Conservation (phyloP, 2,113 vertebrate genomes). For the Solea solea region DNA sequence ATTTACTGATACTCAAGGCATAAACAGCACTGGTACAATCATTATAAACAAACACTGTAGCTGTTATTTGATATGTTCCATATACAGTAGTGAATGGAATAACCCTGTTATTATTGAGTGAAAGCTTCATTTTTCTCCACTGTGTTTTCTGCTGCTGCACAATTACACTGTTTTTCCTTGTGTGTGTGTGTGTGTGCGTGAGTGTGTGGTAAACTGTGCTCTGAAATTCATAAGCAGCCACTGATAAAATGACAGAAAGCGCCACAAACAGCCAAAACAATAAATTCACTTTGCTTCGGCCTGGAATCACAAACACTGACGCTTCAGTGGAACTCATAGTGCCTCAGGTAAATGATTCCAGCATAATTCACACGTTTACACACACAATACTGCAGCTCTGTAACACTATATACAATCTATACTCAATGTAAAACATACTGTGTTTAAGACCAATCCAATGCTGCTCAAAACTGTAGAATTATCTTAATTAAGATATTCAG, state of each 20-base stretch:
- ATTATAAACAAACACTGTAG: conserved; percentile 1
- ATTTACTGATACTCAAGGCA: conserved; percentile 13
- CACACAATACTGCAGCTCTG: conserved; percentile 8
- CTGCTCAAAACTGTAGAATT: background rate
- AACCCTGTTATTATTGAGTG: too few species aligned
- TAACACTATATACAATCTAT: conserved; percentile 15
- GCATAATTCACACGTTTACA: background rate
- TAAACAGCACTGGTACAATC: conserved; percentile 14
- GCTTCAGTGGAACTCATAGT: background rate
- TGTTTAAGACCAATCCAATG: background rate
- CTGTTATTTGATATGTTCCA: background rate
- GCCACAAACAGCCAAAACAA: conserved; percentile 9
- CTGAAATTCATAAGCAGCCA: conserved; percentile 1
- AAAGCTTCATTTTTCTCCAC: background rate
- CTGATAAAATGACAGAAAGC: conserved; percentile 21
- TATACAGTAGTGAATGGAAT: background rate
- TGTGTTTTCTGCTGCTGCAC: background rate
- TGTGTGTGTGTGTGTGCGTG: too few species aligned
- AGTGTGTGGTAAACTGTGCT: background rate
- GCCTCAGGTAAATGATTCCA: conserved; percentile 4
- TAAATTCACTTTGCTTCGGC: conserved; percentile 26
- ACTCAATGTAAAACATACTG: background rate
- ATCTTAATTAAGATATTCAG: background rate
- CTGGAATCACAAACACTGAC: conserved; percentile 14
- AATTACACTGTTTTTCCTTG: conserved; percentile 2